A percentile compares a stretch with the other conserved stretches of the same genome.
Evolutionary conservation across 2,797 vertebrate species (phyloP).

Genomic region (Hemitrygon akajei): DNA sequence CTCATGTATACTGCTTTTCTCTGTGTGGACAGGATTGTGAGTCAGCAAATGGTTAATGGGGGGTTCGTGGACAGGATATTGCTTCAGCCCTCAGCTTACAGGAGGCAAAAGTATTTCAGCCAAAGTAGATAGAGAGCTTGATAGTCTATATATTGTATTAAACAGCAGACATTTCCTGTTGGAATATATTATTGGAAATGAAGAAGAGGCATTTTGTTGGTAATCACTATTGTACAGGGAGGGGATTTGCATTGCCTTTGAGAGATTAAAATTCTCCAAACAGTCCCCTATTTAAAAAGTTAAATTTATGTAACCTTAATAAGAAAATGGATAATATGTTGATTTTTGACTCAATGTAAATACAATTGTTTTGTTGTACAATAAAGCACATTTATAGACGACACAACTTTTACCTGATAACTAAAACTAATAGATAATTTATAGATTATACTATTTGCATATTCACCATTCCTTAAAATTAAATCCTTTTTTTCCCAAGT

Average conservation of each 20-base stretch:
- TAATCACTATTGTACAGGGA: neutral
- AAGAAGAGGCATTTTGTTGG: neutral
- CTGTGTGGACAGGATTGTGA: neutral
- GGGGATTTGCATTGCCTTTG: neutral
- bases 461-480: neutral
- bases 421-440: neutral
- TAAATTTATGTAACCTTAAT: neutral
- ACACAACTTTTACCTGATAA: neutral
- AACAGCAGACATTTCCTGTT: neutral
- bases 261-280: neutral
- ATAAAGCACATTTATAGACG: neutral
- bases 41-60: neutral
- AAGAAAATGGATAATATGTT: neutral
- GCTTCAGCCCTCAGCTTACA: neutral
- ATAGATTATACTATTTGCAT: neutral
- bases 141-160: neutral
- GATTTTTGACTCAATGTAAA: neutral
- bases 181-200: neutral
- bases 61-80: neutral
- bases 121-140: neutral
- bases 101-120: neutral
- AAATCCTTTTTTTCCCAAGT: neutral
- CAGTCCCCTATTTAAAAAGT: neutral
- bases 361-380: neutral
- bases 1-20: neutral